A percentile compares a stretch with the other conserved stretches of the same genome.
Conservation (phyloP, 2,797 vertebrate species). For the Crocidura indochinensis region DNA sequence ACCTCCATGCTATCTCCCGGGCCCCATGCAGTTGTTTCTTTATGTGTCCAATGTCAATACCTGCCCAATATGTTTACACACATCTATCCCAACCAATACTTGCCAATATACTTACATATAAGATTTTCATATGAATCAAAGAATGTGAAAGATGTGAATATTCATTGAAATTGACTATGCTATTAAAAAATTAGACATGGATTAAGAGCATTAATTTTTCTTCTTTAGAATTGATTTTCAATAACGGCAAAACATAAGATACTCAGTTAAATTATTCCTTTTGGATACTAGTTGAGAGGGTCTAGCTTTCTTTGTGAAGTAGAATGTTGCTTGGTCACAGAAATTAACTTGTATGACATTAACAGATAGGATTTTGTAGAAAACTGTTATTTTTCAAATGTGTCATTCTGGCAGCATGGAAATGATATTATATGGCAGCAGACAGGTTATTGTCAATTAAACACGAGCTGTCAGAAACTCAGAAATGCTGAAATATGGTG, state of each 20-base stretch:
- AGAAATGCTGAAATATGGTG: constrained; percentile 82
- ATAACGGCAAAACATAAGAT: constrained; percentile 77
- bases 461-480: constrained; percentile 86
- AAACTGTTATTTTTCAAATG: constrained; percentile 59
- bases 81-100: background rate
- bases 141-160: background rate
- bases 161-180: constrained; percentile 41
- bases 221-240: constrained; percentile 78
- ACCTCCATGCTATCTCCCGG: too few species aligned
- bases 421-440: constrained; percentile 65
- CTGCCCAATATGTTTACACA: background rate
- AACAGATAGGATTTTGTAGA: constrained; percentile 55
- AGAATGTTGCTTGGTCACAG: constrained; percentile 51
- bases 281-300: constrained; percentile 39
- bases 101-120: background rate
- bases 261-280: constrained; percentile 82
- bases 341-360: constrained; percentile 62
- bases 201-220: constrained; percentile 71
- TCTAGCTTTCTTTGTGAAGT: constrained; percentile 21
- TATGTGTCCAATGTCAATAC: background rate
- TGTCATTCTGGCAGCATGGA: constrained; percentile 60
- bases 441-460: constrained; percentile 86
- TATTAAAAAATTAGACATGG: constrained; percentile 12
- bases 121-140: constrained; percentile 11
- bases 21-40: background rate